These are phyloP conservation scores for Zhuqinia jingwanae DNA, from an alignment of 2,888 invertebrate species.

Conservation along the genomic window DNA sequence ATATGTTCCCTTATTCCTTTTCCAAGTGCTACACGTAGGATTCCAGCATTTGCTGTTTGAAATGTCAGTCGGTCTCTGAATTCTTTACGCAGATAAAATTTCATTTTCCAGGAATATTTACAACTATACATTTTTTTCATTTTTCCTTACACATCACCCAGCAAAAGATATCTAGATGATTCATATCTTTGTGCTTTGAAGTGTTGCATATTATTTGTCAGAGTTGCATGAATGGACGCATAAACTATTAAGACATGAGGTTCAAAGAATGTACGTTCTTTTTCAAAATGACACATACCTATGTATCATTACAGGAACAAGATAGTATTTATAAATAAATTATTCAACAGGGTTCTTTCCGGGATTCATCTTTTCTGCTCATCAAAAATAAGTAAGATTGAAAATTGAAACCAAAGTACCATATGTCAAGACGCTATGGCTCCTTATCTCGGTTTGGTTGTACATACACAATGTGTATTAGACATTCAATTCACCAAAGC, in stretches of 20 bases:
- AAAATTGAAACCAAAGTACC: no score
- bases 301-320: background rate
- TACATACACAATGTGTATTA: no score
- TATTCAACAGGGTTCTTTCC: no score
- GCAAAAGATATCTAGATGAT: background rate
- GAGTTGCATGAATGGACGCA: constrained; percentile 7
- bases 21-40: constrained; percentile 23
- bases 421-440: no score
- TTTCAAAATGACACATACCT: background rate
- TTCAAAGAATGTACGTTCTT: constrained; percentile 8
- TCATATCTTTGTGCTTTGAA: background rate
- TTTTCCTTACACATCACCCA: no score
- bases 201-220: background rate
- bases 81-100: constrained; percentile 17
- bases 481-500: no score
- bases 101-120: background rate
- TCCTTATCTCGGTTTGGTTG: no score
- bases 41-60: constrained; percentile 20
- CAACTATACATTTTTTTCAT: no score
- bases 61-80: constrained; percentile 19
- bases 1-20: background rate
- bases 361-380: background rate
- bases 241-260: constrained; percentile 16
- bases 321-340: background rate
- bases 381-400: background rate